Evolutionary conservation across 2,888 invertebrate species (phyloP), one percentile per base, ranked within the genome.

Genomic region (Thumatha senex): DNA sequence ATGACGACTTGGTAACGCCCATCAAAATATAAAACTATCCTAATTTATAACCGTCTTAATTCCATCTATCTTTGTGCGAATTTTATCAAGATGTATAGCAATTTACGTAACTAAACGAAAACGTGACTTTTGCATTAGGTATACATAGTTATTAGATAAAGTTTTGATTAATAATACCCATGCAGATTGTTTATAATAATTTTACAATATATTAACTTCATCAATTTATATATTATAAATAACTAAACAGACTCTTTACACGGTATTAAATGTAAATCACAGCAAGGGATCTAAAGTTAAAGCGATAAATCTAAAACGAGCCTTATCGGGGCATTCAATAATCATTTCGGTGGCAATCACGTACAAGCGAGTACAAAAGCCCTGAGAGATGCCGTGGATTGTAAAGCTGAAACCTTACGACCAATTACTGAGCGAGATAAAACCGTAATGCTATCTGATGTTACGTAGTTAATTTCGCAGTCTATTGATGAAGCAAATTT

Each of bases 391-490:
- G 70, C 70, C 64, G 68, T 61, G 63, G 67, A 63, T 67, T 72
- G 76, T 84, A 84, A 84, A 84, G 72, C 78, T 67, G 68, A 74
- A 68, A 74, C 75, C 80, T 82, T 84, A 86, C 82, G 82, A 83
- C 80, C 85, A 86, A 86, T 86, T 86, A 86, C 81, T 56, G 67
- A 43, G 59, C 62, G 51, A 83, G 84, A 83, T 86, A 85, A 84
- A 82, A 79, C 81, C 78, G 77, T 78, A 76, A 78, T 75, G 74
- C 69, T 65, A 73, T 74, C 70, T 72, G 69, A 69, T 71, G 74
- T 66, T 63, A 51, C 39, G 53, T 53, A 75, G 69, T 75, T 76
- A 74, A 76, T 72, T 72, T 66, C 62, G 59, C 40, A 67, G 59
- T 63, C 67, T 70, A 59, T 70, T 68, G 67, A 63, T 56, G 51